phyloP scores from a whole-genome alignment of 2,113 vertebrate species.

The Pagrus major region DNA sequence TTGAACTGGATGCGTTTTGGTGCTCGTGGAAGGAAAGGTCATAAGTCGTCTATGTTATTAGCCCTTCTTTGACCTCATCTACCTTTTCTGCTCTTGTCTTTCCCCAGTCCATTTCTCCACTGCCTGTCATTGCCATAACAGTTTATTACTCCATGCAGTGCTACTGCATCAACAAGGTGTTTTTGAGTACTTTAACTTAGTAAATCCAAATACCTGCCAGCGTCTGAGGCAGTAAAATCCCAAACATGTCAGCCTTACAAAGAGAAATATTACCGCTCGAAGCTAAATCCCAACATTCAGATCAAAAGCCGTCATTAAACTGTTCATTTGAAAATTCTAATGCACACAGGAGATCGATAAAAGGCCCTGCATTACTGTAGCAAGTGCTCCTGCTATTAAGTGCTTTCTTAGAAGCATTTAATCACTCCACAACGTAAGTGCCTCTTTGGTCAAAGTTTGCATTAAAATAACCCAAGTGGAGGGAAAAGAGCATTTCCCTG shows the following conservation, averaged over 20 bases:
- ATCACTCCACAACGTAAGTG: conserved; percentile 14
- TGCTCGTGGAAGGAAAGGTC: background rate
- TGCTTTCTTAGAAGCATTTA: conserved; percentile 36
- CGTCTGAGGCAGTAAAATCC: conserved; percentile 9
- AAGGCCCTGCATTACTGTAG: conserved; percentile 21
- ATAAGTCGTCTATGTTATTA: conserved; percentile 28
- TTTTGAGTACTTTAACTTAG: conserved; percentile 28
- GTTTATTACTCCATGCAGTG: conserved; percentile 4
- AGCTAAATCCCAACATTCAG: background rate
- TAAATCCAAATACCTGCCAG: conserved; percentile 15
- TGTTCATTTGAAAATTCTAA: conserved; percentile 27
- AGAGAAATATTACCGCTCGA: conserved; percentile 14
- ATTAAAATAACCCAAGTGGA: background rate
- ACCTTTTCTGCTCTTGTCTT: conserved; percentile 24
- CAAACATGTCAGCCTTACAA: background rate
- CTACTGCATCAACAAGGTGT: conserved; percentile 7
- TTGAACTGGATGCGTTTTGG: conserved; percentile 16
- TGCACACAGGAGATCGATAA: conserved; percentile 20
- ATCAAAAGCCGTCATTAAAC: background rate
- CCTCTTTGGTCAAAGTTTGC: conserved; percentile 13
- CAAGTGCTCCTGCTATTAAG: conserved; percentile 14
- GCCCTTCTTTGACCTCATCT: conserved; percentile 20
- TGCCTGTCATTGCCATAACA: conserved; percentile 17
- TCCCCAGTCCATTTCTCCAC: background rate
- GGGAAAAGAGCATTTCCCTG: conserved; percentile 2